These are phyloP conservation scores for Pandemis cinnamomeana DNA, from an alignment of 2,888 invertebrate genomes.

Conservation along the genomic window DNA sequence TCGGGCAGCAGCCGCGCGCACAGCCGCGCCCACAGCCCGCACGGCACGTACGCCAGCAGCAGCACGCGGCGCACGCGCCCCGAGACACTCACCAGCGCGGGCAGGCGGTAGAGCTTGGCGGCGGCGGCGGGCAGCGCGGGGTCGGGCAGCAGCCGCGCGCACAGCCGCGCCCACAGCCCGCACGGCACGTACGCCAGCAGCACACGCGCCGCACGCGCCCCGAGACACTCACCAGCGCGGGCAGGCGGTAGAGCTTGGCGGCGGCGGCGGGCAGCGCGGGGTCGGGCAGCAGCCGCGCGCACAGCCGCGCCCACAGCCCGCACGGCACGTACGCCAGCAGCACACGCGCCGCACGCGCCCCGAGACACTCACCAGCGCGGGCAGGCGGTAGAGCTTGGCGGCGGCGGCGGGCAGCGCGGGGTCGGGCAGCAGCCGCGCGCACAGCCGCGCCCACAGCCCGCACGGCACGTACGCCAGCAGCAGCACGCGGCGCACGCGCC, in stretches of 20 bases:
- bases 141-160: slow-evolving; percentile 96
- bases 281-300: slow-evolving; percentile 96
- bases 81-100: slow-evolving; percentile 84
- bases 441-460: slow-evolving; percentile 98
- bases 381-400: slow-evolving; percentile 88
- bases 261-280: slow-evolving; percentile 92
- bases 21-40: slow-evolving; percentile 98
- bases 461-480: slow-evolving; percentile 99
- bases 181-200: slow-evolving; percentile 99
- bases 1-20: slow-evolving; percentile 97
- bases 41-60: slow-evolving; percentile 98
- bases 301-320: slow-evolving; percentile 98
- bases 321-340: slow-evolving; percentile 99
- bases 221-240: slow-evolving; percentile 84
- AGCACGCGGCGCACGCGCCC: slow-evolving; percentile 89
- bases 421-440: slow-evolving; percentile 96
- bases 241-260: slow-evolving; percentile 88
- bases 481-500: slow-evolving; percentile 89
- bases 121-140: slow-evolving; percentile 92
- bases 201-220: slow-evolving; percentile 89
- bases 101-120: slow-evolving; percentile 88
- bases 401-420: slow-evolving; percentile 92
- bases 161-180: slow-evolving; percentile 98
- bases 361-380: slow-evolving; percentile 84
- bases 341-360: slow-evolving; percentile 89